Conservation (phyloP, 30 jellyfish, hydroid and myxozoan species). For the Mastigias papua region DNA sequence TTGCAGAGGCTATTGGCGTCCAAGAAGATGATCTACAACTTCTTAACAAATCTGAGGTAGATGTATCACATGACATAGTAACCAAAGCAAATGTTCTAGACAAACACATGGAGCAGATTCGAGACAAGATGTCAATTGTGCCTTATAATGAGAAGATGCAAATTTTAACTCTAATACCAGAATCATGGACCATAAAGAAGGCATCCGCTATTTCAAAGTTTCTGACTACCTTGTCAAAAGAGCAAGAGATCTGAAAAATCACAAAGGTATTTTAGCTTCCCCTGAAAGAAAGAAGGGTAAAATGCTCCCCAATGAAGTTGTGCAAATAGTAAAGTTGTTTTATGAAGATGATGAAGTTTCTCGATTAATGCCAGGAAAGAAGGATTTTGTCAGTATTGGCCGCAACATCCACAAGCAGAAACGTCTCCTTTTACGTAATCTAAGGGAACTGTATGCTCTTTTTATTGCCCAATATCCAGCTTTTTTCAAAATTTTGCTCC, state of each 20-base stretch:
- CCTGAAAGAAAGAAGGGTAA: constrained; percentile 21
- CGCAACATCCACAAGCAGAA: constrained; percentile 32
- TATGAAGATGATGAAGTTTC: constrained; percentile 30
- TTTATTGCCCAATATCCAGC: not conserved
- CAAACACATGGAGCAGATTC: constrained; percentile 19
- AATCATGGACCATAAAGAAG: constrained; percentile 62
- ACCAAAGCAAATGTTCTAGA: constrained; percentile 45
- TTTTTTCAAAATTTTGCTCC: constrained; percentile 18
- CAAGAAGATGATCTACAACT: not conserved
- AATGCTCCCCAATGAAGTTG: not conserved
- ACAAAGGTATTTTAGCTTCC: constrained; percentile 10
- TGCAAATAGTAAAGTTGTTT: not conserved
- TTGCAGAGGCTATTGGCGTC: constrained; percentile 36
- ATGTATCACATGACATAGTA: not conserved
- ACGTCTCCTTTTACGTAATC: constrained; percentile 47
- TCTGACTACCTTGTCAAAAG: constrained; percentile 57
- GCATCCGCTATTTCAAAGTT: constrained; percentile 61
- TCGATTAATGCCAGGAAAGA: constrained; percentile 25
- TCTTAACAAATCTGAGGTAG: not conserved
- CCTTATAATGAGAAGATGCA: constrained; percentile 23
- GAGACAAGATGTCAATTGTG: constrained; percentile 50
- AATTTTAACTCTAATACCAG: constrained; percentile 47
- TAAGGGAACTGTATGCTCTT: constrained; percentile 23
- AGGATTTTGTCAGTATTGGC: constrained; percentile 37
- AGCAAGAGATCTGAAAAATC: constrained; percentile 35